phyloP scores from a whole-genome alignment of 2,113 vertebrate genomes.

The Hyla sarda region DNA sequence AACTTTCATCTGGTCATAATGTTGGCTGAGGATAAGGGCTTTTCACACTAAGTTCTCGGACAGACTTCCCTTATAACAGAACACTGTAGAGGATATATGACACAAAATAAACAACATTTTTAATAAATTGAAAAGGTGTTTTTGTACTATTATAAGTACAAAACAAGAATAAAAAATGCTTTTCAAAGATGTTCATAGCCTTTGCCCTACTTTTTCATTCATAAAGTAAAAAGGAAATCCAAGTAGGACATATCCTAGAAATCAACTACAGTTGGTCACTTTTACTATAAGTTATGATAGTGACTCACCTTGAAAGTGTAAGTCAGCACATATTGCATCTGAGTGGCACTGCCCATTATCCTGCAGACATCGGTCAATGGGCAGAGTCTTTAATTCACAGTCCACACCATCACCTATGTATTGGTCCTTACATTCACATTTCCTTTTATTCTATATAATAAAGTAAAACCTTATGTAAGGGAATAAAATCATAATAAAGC shows the following conservation, averaged over 20 bases:
- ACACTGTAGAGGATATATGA: too few species aligned
- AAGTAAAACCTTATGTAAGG: neutral
- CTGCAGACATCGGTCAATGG: constrained; percentile 86
- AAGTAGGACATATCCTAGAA: neutral
- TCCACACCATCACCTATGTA: constrained; percentile 86
- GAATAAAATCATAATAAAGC: neutral
- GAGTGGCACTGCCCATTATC: constrained; percentile 86
- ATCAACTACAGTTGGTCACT: neutral
- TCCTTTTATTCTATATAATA: constrained; percentile 78
- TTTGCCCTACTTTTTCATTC: too few species aligned
- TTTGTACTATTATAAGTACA: too few species aligned
- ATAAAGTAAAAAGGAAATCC: too few species aligned
- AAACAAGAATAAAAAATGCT: too few species aligned
- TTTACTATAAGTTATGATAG: neutral
- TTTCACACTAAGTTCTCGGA: too few species aligned
- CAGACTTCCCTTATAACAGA: too few species aligned
- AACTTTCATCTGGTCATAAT: too few species aligned
- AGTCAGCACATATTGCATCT: constrained; percentile 81
- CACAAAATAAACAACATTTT: too few species aligned
- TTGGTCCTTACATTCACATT: constrained; percentile 82
- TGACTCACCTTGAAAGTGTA: constrained; percentile 88
- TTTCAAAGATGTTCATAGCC: too few species aligned
- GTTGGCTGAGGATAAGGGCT: too few species aligned
- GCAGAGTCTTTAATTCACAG: constrained; percentile 80
- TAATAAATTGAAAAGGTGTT: too few species aligned